phyloP scores from a whole-genome alignment of 1,140 invertebrate genomes.

The Odontomachus brunneus region DNA sequence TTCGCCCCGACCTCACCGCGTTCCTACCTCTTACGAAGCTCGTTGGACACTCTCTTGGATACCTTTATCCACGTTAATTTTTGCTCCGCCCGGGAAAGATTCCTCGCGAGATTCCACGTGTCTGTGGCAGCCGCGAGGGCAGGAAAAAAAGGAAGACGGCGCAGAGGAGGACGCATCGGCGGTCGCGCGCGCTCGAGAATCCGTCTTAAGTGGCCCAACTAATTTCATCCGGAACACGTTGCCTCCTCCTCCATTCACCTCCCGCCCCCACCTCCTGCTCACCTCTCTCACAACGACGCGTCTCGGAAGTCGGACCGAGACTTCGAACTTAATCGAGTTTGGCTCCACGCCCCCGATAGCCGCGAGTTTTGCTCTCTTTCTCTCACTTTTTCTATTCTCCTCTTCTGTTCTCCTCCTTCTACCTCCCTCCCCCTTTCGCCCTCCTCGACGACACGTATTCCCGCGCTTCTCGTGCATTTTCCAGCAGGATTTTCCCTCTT shows the following conservation, averaged over 20 bases:
- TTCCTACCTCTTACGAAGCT: not conserved
- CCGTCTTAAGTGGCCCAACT: conserved; percentile 44
- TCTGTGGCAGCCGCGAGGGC: conserved; percentile 2
- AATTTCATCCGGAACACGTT: conserved; percentile 26
- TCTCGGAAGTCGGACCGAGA: conserved; percentile 17
- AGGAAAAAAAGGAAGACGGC: too few species aligned
- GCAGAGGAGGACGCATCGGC: not conserved
- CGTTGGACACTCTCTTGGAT: conserved; percentile 34
- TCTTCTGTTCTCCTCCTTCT: not conserved
- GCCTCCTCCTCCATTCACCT: too few species aligned
- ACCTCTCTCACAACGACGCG: not conserved
- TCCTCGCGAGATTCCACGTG: conserved; percentile 55
- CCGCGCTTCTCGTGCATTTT: conserved; percentile 66
- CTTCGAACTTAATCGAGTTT: conserved; percentile 55
- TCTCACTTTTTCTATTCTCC: not conserved
- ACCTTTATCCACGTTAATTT: conserved; percentile 57
- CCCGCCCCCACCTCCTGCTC: too few species aligned
- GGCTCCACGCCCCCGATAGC: conserved; percentile 25
- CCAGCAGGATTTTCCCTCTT: conserved; percentile 71
- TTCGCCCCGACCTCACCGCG: conserved; percentile 10
- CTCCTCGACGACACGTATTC: conserved; percentile 63
- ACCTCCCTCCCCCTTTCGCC: not conserved
- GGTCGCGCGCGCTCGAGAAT: not conserved
- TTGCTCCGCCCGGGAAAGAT: conserved; percentile 40
- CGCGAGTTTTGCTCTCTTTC: conserved; percentile 55